A percentile compares a stretch with the other conserved stretches of the same genome.
Conservation (phyloP, 37 sponge, comb jelly and placozoan species). For the Ianthella basta region DNA sequence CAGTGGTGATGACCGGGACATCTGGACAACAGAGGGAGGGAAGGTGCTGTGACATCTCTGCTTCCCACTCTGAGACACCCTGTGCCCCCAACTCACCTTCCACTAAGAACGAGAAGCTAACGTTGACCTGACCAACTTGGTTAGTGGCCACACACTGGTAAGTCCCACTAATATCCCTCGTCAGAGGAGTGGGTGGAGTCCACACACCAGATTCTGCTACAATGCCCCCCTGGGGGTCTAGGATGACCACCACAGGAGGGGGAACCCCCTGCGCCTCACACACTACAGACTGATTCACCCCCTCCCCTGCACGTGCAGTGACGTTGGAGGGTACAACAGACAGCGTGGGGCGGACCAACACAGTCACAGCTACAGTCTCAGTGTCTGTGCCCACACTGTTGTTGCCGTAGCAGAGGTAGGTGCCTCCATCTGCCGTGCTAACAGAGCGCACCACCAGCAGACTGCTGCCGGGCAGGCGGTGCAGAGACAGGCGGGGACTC, state of each 20-base stretch:
- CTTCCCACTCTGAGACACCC: too few relatives aligned
- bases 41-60: neutral
- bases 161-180: too few relatives aligned
- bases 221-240: slow-evolving; percentile 19
- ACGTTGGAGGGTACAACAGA: neutral
- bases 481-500: neutral
- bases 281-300: neutral
- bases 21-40: slow-evolving; percentile 16
- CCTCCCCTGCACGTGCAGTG: neutral
- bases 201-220: slow-evolving; percentile 18
- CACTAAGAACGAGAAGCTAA: too few relatives aligned
- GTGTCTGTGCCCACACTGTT: slow-evolving; percentile 32
- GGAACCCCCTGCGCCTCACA: slow-evolving; percentile 48
- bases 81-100: too few relatives aligned
- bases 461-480: neutral
- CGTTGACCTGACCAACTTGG: too few relatives aligned
- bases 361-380: slow-evolving; percentile 30
- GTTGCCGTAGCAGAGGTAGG: slow-evolving; percentile 56
- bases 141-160: too few relatives aligned
- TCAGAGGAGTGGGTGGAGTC: slow-evolving; percentile 35
- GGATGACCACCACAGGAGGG: slow-evolving; percentile 39
- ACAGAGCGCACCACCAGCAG: too few relatives aligned
- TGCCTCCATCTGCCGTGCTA: too few relatives aligned
- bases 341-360: slow-evolving; percentile 36
- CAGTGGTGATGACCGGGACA: slow-evolving; percentile 40